Evolutionary conservation across 2,797 vertebrate species (phyloP).

Genomic region (Tiaroga cobitis): DNA sequence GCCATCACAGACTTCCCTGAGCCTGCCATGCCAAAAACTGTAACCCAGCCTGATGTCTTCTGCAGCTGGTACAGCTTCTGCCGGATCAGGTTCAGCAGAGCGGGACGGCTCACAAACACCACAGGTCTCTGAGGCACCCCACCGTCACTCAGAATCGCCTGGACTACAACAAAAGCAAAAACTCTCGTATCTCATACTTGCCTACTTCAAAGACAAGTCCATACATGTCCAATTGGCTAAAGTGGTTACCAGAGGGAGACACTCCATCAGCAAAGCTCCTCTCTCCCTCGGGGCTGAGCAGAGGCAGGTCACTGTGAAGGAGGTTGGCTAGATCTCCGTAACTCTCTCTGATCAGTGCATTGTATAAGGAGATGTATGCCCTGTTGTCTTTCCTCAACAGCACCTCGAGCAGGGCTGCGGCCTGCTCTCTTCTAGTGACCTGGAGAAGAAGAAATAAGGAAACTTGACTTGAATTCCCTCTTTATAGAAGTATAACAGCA

Average conservation of each 20-base stretch:
- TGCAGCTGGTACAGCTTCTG: constrained; percentile 83
- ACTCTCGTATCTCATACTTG: not conserved
- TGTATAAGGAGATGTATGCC: constrained; percentile 93
- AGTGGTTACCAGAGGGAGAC: constrained; percentile 83
- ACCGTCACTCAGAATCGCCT: constrained; percentile 87
- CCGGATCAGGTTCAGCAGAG: constrained; percentile 82
- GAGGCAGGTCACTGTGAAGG: constrained; percentile 82
- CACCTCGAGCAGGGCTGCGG: constrained; percentile 83
- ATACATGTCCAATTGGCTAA: constrained; percentile 64
- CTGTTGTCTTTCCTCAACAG: constrained; percentile 89
- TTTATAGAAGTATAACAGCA: not conserved
- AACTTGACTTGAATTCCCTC: not conserved
- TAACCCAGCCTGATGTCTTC: constrained; percentile 88
- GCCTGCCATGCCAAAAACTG: constrained; percentile 96
- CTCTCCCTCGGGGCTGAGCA: constrained; percentile 67
- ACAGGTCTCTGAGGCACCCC: constrained; percentile 94
- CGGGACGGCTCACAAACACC: constrained; percentile 89
- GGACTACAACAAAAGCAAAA: constrained; percentile 55
- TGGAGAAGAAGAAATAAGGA: constrained; percentile 63
- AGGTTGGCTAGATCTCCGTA: constrained; percentile 89
- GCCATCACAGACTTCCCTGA: constrained; percentile 96
- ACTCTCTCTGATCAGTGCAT: constrained; percentile 87
- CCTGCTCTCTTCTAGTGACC: constrained; percentile 84
- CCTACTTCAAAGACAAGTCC: not conserved
- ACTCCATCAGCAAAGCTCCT: constrained; percentile 76